Evolutionary conservation across 1,140 invertebrate species (phyloP).

Genomic region (Camponotus floridanus): DNA sequence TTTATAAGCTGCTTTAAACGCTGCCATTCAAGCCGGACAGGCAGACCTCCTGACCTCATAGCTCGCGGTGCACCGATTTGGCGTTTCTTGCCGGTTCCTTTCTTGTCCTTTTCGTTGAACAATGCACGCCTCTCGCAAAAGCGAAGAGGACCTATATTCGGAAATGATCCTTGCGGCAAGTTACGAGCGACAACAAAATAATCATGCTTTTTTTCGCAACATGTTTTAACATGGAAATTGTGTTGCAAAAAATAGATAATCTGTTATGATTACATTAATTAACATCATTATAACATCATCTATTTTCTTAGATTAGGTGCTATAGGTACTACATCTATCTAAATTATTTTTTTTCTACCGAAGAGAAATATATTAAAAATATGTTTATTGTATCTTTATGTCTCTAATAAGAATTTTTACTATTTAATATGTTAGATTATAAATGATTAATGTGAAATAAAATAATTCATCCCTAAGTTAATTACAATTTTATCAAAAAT

Average conservation of each 20-base stretch:
- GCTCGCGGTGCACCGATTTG: slow-evolving; percentile 64
- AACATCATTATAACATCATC: not conserved
- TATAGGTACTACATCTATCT: no score
- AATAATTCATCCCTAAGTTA: no score
- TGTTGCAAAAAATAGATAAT: not conserved
- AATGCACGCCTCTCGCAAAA: not conserved
- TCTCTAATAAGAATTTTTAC: no score
- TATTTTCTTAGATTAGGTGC: not conserved
- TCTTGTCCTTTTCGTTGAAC: slow-evolving; percentile 7
- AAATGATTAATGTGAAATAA: no score
- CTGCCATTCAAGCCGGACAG: slow-evolving; percentile 68
- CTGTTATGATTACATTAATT: not conserved
- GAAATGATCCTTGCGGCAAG: slow-evolving; percentile 9
- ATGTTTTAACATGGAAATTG: not conserved
- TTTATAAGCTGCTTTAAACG: slow-evolving; percentile 75
- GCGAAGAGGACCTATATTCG: not conserved
- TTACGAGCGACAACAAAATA: not conserved
- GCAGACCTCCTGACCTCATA: slow-evolving; percentile 62
- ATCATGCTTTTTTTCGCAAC: not conserved
- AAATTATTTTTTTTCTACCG: no score
- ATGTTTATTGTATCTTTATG: no score
- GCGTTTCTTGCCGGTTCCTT: slow-evolving; percentile 42
- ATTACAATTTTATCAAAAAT: no score
- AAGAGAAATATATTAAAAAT: no score
- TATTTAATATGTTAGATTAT: no score